A percentile compares a stretch with the other conserved stretches of the same genome.
Conservation (phyloP, 92 coral and sea anemone species). For the Galaxea fascicularis region DNA sequence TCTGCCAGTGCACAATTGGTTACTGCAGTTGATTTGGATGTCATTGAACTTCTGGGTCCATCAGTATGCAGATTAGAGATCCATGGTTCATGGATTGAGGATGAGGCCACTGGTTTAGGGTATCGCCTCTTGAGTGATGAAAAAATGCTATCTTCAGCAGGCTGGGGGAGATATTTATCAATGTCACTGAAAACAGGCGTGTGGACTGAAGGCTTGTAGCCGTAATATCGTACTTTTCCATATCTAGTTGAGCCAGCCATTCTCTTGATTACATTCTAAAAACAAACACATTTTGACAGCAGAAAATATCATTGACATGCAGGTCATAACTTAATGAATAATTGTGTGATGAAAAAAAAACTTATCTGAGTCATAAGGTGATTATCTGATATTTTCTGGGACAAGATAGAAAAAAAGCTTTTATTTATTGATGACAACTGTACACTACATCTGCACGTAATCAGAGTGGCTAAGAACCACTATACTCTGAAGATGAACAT, state of each 20-base stretch:
- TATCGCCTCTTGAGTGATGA: slow-evolving; percentile 1
- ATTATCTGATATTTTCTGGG: no score
- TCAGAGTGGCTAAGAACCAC: no score
- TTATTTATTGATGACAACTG: no score
- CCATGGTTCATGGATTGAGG: neutral
- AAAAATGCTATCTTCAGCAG: neutral
- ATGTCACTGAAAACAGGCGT: slow-evolving; percentile 21
- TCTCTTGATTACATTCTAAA: slow-evolving; percentile 29
- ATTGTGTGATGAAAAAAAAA: no score
- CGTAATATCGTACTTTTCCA: neutral
- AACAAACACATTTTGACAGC: neutral
- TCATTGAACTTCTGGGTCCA: neutral
- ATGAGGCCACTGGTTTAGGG: neutral
- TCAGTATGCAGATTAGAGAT: neutral
- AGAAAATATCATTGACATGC: no score
- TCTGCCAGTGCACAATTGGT: neutral
- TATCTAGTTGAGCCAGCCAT: slow-evolving; percentile 4
- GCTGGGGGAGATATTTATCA: slow-evolving; percentile 8
- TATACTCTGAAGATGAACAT: no score
- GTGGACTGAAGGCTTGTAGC: neutral
- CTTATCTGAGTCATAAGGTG: no score
- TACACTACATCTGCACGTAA: no score
- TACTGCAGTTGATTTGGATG: neutral
- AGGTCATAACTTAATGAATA: no score
- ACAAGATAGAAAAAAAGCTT: no score